Percentiles rank a stretch among this genome's conserved stretches.
Conservation (phyloP, 2,113 vertebrate genomes). For the Butorides virescens region DNA sequence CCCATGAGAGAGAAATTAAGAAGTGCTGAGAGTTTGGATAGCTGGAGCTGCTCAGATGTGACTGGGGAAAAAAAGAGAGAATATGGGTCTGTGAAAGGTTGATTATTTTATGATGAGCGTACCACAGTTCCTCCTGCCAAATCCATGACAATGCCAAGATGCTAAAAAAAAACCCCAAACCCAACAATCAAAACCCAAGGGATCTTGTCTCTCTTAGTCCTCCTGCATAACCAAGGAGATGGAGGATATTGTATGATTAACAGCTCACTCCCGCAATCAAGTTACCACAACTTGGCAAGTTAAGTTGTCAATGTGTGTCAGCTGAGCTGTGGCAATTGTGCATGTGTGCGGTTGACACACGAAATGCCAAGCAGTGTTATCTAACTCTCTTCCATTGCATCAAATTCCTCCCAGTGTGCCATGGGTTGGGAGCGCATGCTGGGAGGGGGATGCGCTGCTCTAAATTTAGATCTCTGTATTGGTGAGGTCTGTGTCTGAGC, state of each 20-base stretch:
- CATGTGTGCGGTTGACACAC: neutral
- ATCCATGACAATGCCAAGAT: neutral
- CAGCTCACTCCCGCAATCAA: neutral
- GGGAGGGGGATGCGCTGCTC: neutral
- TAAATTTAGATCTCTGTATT: neutral
- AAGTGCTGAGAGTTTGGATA: neutral
- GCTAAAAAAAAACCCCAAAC: neutral
- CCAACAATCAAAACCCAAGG: neutral
- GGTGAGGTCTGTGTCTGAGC: neutral
- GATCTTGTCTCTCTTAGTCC: neutral
- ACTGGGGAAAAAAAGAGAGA: neutral
- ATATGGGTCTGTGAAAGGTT: neutral
- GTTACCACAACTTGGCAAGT: neutral
- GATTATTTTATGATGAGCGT: neutral
- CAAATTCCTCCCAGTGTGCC: neutral
- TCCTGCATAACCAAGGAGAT: neutral
- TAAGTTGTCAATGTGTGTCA: neutral
- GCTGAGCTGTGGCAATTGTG: neutral
- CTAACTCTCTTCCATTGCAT: neutral
- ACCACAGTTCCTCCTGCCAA: neutral
- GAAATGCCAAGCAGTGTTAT: neutral
- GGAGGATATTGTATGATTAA: neutral
- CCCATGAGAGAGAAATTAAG: neutral
- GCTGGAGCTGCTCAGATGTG: neutral
- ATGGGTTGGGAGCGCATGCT: neutral